Evolutionary conservation across 2,888 invertebrate species (phyloP).

Genomic region (Autographa pulchrina): DNA sequence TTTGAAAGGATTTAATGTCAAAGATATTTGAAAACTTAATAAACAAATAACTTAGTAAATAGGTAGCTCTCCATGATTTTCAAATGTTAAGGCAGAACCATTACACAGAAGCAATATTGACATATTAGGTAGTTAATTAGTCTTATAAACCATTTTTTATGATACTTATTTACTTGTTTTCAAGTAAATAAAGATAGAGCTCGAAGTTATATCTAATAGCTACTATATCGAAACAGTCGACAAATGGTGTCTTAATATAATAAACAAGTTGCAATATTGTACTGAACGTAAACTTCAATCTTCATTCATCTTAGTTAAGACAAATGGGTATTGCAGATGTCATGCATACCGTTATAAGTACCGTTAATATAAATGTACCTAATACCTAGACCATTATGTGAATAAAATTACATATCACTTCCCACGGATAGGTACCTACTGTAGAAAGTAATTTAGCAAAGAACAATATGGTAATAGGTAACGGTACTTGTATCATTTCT

Average conservation of each 20-base stretch:
- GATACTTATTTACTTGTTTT: no score
- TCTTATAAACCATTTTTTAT: no score
- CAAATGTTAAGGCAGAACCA: no score
- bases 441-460: neutral
- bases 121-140: no score
- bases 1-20: no score
- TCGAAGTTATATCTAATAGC: neutral
- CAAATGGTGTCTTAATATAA: neutral
- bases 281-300: conserved; percentile 3
- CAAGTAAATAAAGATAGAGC: neutral
- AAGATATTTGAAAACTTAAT: no score
- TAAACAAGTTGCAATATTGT: neutral
- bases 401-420: conserved; percentile 26
- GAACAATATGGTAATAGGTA: neutral
- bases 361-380: conserved; percentile 20
- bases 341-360: conserved; percentile 16
- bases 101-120: no score
- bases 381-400: conserved; percentile 13
- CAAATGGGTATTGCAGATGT: conserved; percentile 11
- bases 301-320: conserved; percentile 17
- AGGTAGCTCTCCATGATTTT: no score
- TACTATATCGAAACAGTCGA: neutral
- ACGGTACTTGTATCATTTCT: neutral
- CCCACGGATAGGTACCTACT: conserved; percentile 10
- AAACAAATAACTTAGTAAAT: no score